Evolutionary conservation across 2,113 vertebrate genomes (phyloP), one percentile per base, ranked within the genome.

Genomic region (Rhodinocichla rosea): DNA sequence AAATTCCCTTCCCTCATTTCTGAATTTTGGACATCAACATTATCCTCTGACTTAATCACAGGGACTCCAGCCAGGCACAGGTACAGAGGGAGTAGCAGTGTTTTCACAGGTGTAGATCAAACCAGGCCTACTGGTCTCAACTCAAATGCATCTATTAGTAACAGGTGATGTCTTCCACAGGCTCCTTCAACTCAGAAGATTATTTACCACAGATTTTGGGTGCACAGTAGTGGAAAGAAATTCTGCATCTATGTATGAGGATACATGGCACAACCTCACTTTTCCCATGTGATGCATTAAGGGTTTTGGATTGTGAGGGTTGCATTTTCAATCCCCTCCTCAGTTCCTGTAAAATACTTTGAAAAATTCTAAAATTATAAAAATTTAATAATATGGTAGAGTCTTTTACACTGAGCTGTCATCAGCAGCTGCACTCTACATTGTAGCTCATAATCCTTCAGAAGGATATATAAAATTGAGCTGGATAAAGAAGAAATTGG

Each of bases 161-260:
- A 26, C 3, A 77, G 19, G 10, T 45, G 21, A 47, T 57, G 55
- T 26, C 55, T 83, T 80, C 40, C 17, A 59, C 17, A 32, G 32
- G 26, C 45, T 86, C 13, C 28, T 79, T 76, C 52, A 55, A 42
- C 44, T 10, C 17, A 60, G 6, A 75, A 71, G 23, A 20, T 14
- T 33, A 10, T 50, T 88, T 47, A 42, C 11, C 8, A 15, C 11
- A 40, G 42, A 26, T 65, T 85, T 64, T 6, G 8, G 10, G 21
- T 2, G 2, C 11, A 52, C 10, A 10, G 5, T 13, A 64, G 13
- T 26, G 32, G 56, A 91, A 60, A 65, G 32, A 68, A 90, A 59
- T 30, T 53, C 23, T 11, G 2, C 13, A 20, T n/a, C 13, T 44
- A 0, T 70, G 18, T 2, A 11, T 40, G 22, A 47, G 33, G 7